Evolutionary conservation across 2,113 vertebrate genomes (phyloP), one percentile per base, ranked within the genome.

Genomic region (Megaceryle torquata): DNA sequence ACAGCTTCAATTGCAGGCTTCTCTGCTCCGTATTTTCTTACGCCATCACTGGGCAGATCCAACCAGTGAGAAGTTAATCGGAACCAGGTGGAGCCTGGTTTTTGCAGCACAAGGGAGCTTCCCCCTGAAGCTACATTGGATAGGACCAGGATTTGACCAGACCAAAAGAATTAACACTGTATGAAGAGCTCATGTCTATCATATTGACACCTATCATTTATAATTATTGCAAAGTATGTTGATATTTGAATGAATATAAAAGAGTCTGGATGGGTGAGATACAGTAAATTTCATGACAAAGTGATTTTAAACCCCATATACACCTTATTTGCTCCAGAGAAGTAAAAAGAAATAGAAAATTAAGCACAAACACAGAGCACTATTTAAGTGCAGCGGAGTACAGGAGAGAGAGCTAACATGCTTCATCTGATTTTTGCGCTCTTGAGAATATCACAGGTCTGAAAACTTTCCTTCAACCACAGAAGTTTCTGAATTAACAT

Each of bases 51-150:
- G 86, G 88, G 92, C 92, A 89, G 95, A 94, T 84, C 91, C 96
- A 97, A 91, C 92, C 67, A 87, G 92, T 17, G 44, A 8, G 5
- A 91, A 82, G 51, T 85, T 94, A 97, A 97, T 97, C 44, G 0
- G 83, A 93, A 89, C 92, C 96, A 97, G 91, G 95, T 95, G 91
- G 70, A 91, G 88, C 59, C 86, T 89, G 82, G 7, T 70, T 94
- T 91, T 87, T 89, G 67, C 78, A 57, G n/a, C 81, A 94, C 86
- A 93, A 93, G 95, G 79, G 65, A 90, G 72, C 61, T 96, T 93
- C 88, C 41, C 79, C 61, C 95, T 96, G 88, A 89, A 95, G 91
- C 83, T 84, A 74, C 77, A 82, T 59, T 92, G 93, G 93, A n/a
- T 54, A 87, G 84, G n/a, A 79, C 37, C 54, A 87, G 65, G 50